phyloP scores from a whole-genome alignment of 1,140 invertebrate species.

The Condylostylus longicornis region DNA sequence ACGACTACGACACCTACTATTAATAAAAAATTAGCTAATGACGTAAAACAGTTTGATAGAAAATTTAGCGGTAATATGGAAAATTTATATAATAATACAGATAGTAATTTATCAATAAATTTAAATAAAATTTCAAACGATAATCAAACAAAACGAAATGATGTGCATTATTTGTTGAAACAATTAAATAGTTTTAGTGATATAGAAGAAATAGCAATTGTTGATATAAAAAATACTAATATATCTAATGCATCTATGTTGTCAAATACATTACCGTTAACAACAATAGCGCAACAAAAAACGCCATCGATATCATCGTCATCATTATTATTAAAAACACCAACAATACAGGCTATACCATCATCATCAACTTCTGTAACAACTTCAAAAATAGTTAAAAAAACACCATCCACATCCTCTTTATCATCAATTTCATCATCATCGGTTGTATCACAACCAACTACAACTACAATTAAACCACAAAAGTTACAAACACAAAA shows the following conservation, averaged over 20 bases:
- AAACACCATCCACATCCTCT: background rate
- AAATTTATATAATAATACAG: background rate
- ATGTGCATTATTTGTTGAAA: conserved; percentile 35
- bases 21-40: background rate
- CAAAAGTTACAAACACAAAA: too few species aligned
- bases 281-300: conserved; percentile 2
- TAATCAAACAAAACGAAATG: conserved; percentile 32
- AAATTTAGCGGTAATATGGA: too few species aligned
- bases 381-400: conserved; percentile 3
- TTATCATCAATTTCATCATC: too few species aligned
- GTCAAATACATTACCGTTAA: conserved; percentile 13
- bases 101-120: background rate
- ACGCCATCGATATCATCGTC: background rate
- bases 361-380: background rate
- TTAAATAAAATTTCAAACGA: conserved; percentile 9
- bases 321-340: background rate
- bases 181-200: conserved; percentile 35
- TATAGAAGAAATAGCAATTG: conserved; percentile 34
- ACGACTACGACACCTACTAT: conserved; percentile 9
- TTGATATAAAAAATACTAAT: conserved; percentile 31
- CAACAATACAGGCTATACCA: background rate
- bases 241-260: background rate
- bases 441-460: too few species aligned
- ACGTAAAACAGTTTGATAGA: background rate
- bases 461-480: too few species aligned